Percentiles rank a stretch among this genome's conserved stretches.
Evolutionary conservation across 2,113 vertebrate genomes (phyloP).

Genomic region (Orientallactaga bullata): DNA sequence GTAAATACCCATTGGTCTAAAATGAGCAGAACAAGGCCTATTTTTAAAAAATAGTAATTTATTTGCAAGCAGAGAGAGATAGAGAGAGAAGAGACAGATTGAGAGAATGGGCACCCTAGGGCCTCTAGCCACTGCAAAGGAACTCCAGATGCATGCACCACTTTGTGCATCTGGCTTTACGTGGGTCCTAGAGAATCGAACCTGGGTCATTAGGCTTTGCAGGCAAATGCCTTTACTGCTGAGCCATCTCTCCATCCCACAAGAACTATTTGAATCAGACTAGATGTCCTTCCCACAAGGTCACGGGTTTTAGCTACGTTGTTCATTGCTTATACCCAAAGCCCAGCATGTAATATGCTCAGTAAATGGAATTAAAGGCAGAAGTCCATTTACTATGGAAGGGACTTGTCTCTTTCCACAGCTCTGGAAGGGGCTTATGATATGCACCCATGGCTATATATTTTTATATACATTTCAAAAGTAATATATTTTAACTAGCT

Average conservation of each 20-base stretch:
- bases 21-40: background rate
- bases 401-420: background rate
- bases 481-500: background rate
- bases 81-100: no score
- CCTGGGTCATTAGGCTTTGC: no score
- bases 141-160: no score
- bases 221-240: no score
- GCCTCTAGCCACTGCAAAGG: no score
- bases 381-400: background rate
- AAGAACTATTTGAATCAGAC: no score
- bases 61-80: no score
- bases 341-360: background rate
- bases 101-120: no score
- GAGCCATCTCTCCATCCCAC: no score
- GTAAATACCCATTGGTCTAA: background rate
- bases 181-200: no score
- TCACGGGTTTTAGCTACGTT: background rate
- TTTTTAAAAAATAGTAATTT: no score
- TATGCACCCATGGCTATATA: background rate
- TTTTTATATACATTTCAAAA: conserved; percentile 18
- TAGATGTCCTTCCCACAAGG: background rate
- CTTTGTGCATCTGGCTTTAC: no score
- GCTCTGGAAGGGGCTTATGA: background rate
- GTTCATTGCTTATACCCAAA: background rate
- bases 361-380: background rate